phyloP scores from a whole-genome alignment of 2,113 vertebrate species.

The Stercorarius parasiticus region DNA sequence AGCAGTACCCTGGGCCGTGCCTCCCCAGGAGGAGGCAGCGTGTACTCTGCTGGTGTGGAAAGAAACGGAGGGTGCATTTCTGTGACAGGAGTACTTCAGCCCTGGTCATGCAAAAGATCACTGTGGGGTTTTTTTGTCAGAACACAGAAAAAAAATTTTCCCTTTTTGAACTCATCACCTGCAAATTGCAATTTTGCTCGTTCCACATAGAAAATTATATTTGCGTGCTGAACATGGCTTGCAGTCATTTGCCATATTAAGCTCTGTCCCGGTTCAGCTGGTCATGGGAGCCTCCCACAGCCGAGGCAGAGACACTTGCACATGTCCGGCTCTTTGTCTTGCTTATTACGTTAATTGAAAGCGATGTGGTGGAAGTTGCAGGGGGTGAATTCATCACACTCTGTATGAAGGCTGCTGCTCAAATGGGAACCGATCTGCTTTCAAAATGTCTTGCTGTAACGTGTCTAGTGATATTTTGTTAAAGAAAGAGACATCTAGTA shows the following conservation, averaged over 20 bases:
- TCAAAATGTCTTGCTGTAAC: not conserved
- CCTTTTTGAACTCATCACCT: not conserved
- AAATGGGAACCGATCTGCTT: not conserved
- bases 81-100: not conserved
- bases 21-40: not conserved
- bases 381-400: not conserved
- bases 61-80: not conserved
- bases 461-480: not conserved
- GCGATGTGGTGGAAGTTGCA: not conserved
- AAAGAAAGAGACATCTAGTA: not conserved
- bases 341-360: not conserved
- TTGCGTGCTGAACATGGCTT: not conserved
- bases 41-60: accelerated
- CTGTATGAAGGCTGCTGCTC: not conserved
- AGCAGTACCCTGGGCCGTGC: not conserved
- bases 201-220: not conserved
- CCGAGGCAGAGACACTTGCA: not conserved
- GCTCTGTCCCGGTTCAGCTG: not conserved
- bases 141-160: not conserved
- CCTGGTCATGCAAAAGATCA: not conserved
- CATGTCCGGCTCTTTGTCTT: not conserved
- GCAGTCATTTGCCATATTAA: not conserved
- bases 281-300: not conserved
- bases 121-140: not conserved
- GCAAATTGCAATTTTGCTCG: not conserved